Evolutionary conservation across 2,888 invertebrate genomes (phyloP).

Genomic region (Tricholauxania praeusta): DNA sequence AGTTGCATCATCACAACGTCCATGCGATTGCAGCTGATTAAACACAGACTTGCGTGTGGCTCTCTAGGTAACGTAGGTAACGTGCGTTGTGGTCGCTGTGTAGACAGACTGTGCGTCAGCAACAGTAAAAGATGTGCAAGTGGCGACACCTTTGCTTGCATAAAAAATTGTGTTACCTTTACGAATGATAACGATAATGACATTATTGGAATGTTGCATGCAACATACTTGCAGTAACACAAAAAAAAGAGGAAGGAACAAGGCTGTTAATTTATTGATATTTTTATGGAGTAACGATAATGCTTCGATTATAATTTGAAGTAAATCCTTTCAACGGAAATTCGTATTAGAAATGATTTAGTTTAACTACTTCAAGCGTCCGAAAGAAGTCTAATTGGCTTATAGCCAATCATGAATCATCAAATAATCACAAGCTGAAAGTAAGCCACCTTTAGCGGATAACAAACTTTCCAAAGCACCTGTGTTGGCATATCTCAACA

Average conservation of each 20-base stretch:
- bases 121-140: background rate
- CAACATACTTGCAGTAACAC: background rate
- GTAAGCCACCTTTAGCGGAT: no score
- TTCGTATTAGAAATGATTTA: no score
- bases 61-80: background rate
- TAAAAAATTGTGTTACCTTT: background rate
- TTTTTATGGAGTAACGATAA: no score
- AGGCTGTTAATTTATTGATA: background rate
- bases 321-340: no score
- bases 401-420: no score
- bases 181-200: background rate
- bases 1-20: conserved; percentile 10
- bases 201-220: background rate
- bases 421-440: no score
- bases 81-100: background rate
- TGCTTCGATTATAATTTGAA: no score
- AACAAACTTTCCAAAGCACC: no score
- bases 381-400: no score
- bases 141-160: conserved; percentile 8
- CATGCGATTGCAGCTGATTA: conserved; percentile 16
- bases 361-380: no score
- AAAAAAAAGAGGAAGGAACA: background rate
- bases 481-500: no score
- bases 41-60: background rate
- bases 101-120: conserved; percentile 6